Conservation (phyloP, 2,797 vertebrate species). For the Amniataba percoides region DNA sequence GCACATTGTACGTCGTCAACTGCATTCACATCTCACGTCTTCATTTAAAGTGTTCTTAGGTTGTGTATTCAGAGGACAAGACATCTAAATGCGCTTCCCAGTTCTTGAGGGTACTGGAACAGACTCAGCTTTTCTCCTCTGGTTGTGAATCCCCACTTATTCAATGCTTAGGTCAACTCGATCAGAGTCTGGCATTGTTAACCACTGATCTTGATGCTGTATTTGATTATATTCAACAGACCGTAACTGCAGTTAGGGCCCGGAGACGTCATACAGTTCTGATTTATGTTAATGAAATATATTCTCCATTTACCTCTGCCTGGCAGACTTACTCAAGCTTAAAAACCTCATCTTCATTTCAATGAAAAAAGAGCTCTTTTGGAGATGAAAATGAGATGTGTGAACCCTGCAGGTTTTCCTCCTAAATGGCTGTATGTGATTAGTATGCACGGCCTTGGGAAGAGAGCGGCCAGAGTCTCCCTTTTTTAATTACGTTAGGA, state of each 20-base stretch:
- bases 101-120: constrained; percentile 16
- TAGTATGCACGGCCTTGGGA: constrained; percentile 75
- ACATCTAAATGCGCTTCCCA: constrained; percentile 5
- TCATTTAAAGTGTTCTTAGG: neutral
- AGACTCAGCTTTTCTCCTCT: constrained; percentile 27
- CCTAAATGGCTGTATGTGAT: constrained; percentile 75
- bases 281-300: constrained; percentile 85
- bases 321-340: constrained; percentile 79
- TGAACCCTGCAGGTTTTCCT: constrained; percentile 80
- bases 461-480: constrained; percentile 62
- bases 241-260: constrained; percentile 55
- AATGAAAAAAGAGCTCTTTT: constrained; percentile 78
- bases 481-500: constrained; percentile 78
- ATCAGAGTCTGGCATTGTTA: constrained; percentile 60
- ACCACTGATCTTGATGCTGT: constrained; percentile 54
- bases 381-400: constrained; percentile 79
- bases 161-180: constrained; percentile 56
- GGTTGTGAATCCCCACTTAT: constrained; percentile 42
- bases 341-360: constrained; percentile 81
- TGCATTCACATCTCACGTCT: neutral
- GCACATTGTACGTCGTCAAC: neutral
- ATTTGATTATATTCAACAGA: constrained; percentile 74
- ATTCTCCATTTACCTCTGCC: constrained; percentile 79
- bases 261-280: constrained; percentile 69
- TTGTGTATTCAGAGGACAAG: constrained; percentile 22